These are phyloP conservation scores for Sarcophaga bullata DNA, from an alignment of 1,140 invertebrate genomes.

Conservation along the genomic window DNA sequence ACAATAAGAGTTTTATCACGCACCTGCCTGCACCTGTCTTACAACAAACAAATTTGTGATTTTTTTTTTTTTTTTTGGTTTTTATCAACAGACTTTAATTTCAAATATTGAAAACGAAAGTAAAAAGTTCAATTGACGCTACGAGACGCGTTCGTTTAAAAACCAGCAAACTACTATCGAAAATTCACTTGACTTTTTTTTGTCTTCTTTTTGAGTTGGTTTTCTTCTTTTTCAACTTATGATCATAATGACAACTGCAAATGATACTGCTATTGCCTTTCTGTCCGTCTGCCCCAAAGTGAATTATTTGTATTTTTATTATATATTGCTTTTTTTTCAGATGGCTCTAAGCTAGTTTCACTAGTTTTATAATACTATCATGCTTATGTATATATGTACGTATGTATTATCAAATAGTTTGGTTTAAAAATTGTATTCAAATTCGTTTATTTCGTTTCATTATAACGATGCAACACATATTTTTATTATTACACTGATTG, in stretches of 20 bases:
- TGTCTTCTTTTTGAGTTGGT: too few species aligned
- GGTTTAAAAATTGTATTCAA: too few species aligned
- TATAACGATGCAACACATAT: too few species aligned
- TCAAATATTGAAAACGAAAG: slow-evolving; percentile 35
- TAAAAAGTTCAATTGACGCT: slow-evolving; percentile 35
- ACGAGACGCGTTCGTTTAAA: too few species aligned
- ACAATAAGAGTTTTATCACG: not conserved
- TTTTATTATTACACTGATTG: too few species aligned
- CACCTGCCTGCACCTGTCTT: slow-evolving; percentile 29
- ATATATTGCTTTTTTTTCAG: not conserved
- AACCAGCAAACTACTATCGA: too few species aligned
- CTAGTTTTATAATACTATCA: slow-evolving; percentile 32
- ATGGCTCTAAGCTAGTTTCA: slow-evolving; percentile 12
- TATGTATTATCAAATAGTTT: slow-evolving; percentile 22
- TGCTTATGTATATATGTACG: not conserved
- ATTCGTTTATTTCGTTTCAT: too few species aligned
- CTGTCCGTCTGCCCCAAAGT: slow-evolving; percentile 4
- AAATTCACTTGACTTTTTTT: too few species aligned
- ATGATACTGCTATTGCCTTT: not conserved
- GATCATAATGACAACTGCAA: not conserved
- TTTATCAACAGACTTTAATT: not conserved
- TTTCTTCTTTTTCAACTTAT: too few species aligned
- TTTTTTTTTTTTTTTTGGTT: not conserved
- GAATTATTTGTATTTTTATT: slow-evolving; percentile 23
- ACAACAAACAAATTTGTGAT: not conserved